A percentile compares a stretch with the other conserved stretches of the same genome.
Evolutionary conservation across 2,888 invertebrate species (phyloP).

Genomic region (Eristalinus sepulchralis): DNA sequence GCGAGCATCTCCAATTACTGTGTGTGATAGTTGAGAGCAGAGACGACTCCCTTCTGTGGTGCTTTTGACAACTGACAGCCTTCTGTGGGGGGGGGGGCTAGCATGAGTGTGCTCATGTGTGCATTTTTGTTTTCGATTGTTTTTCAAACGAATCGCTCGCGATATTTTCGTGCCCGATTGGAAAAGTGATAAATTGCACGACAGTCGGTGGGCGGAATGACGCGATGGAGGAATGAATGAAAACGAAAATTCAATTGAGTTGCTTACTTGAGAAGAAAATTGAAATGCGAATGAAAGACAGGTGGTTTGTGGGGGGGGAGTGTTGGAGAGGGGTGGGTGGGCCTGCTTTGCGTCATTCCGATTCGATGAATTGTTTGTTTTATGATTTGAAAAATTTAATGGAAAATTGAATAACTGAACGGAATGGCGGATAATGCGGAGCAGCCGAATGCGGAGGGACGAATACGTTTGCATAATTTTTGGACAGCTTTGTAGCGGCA

Average conservation of each 20-base stretch:
- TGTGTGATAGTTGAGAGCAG: constrained; percentile 27
- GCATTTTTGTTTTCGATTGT: constrained; percentile 47
- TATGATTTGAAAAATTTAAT: constrained; percentile 29
- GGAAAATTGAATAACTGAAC: constrained; percentile 16
- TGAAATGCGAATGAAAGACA: constrained; percentile 56
- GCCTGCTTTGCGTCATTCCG: constrained; percentile 18
- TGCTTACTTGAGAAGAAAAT: constrained; percentile 53
- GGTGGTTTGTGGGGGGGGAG: constrained; percentile 21
- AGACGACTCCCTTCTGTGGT: neutral
- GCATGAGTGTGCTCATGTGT: constrained; percentile 5
- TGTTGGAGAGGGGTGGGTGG: neutral
- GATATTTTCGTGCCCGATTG: constrained; percentile 29
- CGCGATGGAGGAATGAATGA: constrained; percentile 25
- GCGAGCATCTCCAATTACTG: constrained; percentile 47
- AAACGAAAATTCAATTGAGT: constrained; percentile 59
- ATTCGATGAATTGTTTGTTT: constrained; percentile 17
- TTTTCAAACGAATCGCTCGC: constrained; percentile 20
- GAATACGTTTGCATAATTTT: constrained; percentile 7
- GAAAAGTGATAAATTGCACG: constrained; percentile 73
- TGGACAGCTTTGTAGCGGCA: constrained; percentile 5
- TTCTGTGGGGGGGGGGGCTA: constrained; percentile 4
- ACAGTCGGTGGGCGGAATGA: constrained; percentile 31
- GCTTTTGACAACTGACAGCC: constrained; percentile 13
- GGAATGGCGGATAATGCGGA: neutral
- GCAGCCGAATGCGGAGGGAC: neutral